Conservation (phyloP, 2,113 vertebrate genomes). For the Xenopus laevis region DNA sequence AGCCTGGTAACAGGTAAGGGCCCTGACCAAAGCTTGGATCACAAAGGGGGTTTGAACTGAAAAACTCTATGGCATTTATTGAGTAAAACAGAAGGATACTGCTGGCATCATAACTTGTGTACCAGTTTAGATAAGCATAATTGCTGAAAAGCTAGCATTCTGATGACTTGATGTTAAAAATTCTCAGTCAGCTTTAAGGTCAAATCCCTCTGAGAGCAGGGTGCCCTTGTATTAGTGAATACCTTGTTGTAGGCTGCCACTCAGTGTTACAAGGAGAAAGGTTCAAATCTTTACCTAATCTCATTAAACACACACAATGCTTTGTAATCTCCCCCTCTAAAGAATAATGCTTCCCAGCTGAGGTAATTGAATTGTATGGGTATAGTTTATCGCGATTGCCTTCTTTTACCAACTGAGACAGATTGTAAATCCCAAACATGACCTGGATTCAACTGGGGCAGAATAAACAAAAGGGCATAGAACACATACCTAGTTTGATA, state of each 20-base stretch:
- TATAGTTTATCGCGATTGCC: not conserved
- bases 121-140: not conserved
- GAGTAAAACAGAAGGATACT: no score
- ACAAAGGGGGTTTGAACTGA: no score
- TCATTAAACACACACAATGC: slow-evolving; percentile 16
- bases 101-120: no score
- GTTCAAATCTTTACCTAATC: slow-evolving; percentile 36
- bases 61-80: no score
- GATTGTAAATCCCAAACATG: no score
- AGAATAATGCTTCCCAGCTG: slow-evolving; percentile 15
- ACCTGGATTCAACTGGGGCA: not conserved
- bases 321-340: slow-evolving; percentile 34
- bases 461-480: no score
- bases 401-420: not conserved
- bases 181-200: not conserved
- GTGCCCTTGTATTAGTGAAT: slow-evolving; percentile 13
- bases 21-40: no score
- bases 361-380: slow-evolving; percentile 4
- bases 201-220: not conserved
- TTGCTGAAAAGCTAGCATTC: not conserved
- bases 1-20: no score
- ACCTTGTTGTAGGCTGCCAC: slow-evolving; percentile 4
- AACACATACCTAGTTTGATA: no score
- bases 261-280: slow-evolving; percentile 30
- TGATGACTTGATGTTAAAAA: not conserved